Evolutionary conservation across 2,113 vertebrate genomes (phyloP), one percentile per base, ranked within the genome.

Genomic region (Myotis brandtii): DNA sequence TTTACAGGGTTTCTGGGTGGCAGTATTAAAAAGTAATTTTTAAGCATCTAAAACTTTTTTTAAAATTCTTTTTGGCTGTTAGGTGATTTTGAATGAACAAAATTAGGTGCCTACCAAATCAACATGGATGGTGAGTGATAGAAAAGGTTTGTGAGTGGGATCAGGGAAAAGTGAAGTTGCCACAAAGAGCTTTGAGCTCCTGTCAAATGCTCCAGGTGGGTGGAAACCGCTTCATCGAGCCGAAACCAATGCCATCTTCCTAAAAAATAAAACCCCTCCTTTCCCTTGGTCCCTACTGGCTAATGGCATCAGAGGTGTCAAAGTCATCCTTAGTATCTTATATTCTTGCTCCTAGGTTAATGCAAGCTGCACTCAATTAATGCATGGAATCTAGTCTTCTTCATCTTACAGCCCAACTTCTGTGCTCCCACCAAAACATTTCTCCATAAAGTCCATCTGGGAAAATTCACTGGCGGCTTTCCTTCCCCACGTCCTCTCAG

Each of bases 291-390:
- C 56, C 37, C 21, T 25, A 34, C 0, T 59, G 37, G 64, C 27
- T 50, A 34, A 77, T 0, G 9, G 40, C 59, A 30, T 9, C 17
- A 8, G 2, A 21, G 27, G 7, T 9, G 3, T n/a, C 70, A 52
- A 25, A 16, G 12, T 27, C n/a, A 25, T 25, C 48, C 21, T 40
- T 1, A 16, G 79, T 9, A 54, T 5, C 18, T 43, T 40, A 3
- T 0, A 3, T 0, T 20, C 6, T 4, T 30, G 56, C 20, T 13
- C 34, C 21, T 0, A 14, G 32, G 43, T 21, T 32, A 0, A 0
- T 37, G 10, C 7, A n/a, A 18, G 1, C 13, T 13, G 3, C 12
- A 20, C 59, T 27, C 30, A 16, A 3, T 1, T 14, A 21, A 20
- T 14, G 46, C n/a, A n/a, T 52, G 32, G 3, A 17, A 25, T 37